These are phyloP conservation scores for Drosophila nr. perissopoda DNA, from an alignment of 2,888 invertebrate genomes.

Conservation along the genomic window DNA sequence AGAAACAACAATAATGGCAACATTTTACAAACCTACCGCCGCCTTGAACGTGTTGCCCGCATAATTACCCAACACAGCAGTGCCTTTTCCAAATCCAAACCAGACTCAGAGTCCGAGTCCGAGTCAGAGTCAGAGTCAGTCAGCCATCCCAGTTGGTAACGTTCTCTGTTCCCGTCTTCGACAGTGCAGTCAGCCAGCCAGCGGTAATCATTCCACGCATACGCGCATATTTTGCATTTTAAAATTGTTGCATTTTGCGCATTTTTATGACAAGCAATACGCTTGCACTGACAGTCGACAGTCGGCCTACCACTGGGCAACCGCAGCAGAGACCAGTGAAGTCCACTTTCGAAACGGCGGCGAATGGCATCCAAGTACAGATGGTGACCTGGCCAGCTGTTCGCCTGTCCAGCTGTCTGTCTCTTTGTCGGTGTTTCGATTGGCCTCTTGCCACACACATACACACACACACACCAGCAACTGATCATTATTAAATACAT, in stretches of 20 bases:
- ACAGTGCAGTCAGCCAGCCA: slow-evolving; percentile 6
- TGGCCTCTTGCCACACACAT: background rate
- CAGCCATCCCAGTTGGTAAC: slow-evolving; percentile 14
- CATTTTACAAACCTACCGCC: slow-evolving; percentile 69
- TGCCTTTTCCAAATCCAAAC: slow-evolving; percentile 42
- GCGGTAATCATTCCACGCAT: slow-evolving; percentile 73
- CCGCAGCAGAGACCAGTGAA: slow-evolving; percentile 3
- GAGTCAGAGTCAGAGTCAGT: slow-evolving; percentile 5
- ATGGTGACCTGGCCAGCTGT: slow-evolving; percentile 34
- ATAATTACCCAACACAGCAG: slow-evolving; percentile 67
- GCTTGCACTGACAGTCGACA: slow-evolving; percentile 39
- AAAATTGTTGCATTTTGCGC: slow-evolving; percentile 74
- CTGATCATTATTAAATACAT: slow-evolving; percentile 65
- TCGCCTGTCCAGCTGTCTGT: slow-evolving; percentile 6
- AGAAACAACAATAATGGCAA: slow-evolving; percentile 64
- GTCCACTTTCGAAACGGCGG: slow-evolving; percentile 18
- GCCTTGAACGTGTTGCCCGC: slow-evolving; percentile 74
- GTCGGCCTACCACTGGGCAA: slow-evolving; percentile 13
- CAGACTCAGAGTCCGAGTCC: slow-evolving; percentile 22
- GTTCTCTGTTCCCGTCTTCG: slow-evolving; percentile 34
- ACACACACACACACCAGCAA: slow-evolving; percentile 1
- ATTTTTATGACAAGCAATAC: slow-evolving; percentile 72
- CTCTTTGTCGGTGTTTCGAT: slow-evolving; percentile 20
- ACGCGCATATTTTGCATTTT: slow-evolving; percentile 78
- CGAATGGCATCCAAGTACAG: slow-evolving; percentile 37